These are phyloP conservation scores for Hyposoter didymator DNA, from an alignment of 2,888 invertebrate species.

Conservation along the genomic window DNA sequence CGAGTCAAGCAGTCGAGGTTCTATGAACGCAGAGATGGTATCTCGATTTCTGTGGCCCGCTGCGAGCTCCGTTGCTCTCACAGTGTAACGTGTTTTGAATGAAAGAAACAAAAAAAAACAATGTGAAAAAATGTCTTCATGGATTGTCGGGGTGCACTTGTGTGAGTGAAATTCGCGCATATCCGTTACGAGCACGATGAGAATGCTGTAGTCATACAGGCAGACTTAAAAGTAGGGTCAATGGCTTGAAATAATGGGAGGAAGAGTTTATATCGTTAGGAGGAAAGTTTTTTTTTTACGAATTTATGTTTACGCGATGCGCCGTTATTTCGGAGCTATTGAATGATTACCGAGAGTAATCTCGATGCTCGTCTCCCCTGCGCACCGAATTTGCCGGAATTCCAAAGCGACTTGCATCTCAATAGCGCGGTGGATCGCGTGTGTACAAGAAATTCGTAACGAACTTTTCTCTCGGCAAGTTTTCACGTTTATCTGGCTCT, in stretches of 20 bases:
- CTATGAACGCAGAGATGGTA: conserved; percentile 47
- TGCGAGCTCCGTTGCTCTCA: conserved; percentile 32
- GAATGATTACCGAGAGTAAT: not conserved
- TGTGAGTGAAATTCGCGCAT: conserved; percentile 70
- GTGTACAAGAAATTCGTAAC: not conserved
- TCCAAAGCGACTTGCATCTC: not conserved
- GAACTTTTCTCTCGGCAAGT: not conserved
- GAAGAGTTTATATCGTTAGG: not conserved
- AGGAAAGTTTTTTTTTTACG: not conserved
- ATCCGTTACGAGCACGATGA: conserved; percentile 72
- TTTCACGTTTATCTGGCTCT: too few relatives aligned
- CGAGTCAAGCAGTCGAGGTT: conserved; percentile 27
- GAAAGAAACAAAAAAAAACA: conserved; percentile 17
- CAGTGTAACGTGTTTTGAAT: conserved; percentile 6
- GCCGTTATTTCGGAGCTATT: not conserved
- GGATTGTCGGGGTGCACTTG: conserved; percentile 4
- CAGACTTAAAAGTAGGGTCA: not conserved
- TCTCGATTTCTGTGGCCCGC: conserved; percentile 52
- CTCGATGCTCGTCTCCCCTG: not conserved
- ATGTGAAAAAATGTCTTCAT: conserved; percentile 24
- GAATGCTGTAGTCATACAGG: conserved; percentile 4
- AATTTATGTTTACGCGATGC: not conserved
- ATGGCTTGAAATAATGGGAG: not conserved
- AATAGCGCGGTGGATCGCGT: not conserved
- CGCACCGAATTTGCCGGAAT: not conserved